Conservation (phyloP, 2,888 invertebrate genomes). For the Dascillus cervinus region DNA sequence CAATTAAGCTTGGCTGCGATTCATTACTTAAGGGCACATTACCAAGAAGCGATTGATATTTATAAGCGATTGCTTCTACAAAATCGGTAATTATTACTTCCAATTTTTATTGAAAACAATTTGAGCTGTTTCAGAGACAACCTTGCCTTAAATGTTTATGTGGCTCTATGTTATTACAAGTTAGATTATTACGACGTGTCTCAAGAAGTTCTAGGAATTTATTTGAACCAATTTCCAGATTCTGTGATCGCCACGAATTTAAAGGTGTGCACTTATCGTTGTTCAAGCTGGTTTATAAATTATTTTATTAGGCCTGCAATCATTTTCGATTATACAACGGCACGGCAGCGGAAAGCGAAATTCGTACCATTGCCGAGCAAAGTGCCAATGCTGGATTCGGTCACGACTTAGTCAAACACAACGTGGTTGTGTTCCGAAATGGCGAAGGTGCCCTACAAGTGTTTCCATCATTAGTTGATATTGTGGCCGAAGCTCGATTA, state of each 20-base stretch:
- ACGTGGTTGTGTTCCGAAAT: conserved; percentile 87
- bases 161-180: conserved; percentile 97
- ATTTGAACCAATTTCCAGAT: conserved; percentile 84
- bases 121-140: conserved; percentile 58
- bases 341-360: conserved; percentile 86
- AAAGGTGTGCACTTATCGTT: conserved; percentile 50
- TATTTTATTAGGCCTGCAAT: conserved; percentile 57
- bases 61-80: conserved; percentile 89
- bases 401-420: conserved; percentile 88
- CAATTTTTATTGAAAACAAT: background rate
- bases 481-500: conserved; percentile 92
- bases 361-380: conserved; percentile 70
- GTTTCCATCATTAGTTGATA: conserved; percentile 85
- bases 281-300: background rate
- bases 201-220: conserved; percentile 91
- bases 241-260: conserved; percentile 94
- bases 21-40: conserved; percentile 92
- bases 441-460: conserved; percentile 90
- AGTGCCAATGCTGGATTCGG: conserved; percentile 70
- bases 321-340: conserved; percentile 86
- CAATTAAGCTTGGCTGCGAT: conserved; percentile 93
- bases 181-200: conserved; percentile 97
- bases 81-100: conserved; percentile 71
- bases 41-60: conserved; percentile 97
- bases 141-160: conserved; percentile 92